Conservation (phyloP, 2,113 vertebrate genomes). For the Eptatretus burgeri region DNA sequence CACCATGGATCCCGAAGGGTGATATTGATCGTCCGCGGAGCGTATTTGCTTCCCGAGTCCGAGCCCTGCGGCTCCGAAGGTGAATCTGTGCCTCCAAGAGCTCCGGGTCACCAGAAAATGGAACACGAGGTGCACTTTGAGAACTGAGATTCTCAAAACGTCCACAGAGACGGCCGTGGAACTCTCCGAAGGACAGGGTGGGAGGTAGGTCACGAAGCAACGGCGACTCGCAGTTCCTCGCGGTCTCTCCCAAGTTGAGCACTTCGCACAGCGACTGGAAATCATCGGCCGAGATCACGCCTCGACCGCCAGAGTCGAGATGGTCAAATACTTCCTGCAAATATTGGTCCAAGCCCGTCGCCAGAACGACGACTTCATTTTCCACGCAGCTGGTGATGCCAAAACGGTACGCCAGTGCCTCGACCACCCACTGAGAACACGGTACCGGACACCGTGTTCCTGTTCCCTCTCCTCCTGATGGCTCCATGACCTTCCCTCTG, state of each 20-base stretch:
- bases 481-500: too few relatives aligned
- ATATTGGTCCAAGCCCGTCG: background rate
- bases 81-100: background rate
- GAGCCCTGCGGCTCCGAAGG: too few relatives aligned
- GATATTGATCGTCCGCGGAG: too few relatives aligned
- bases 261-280: constrained; percentile 2
- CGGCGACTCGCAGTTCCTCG: background rate
- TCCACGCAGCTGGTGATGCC: background rate
- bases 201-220: background rate
- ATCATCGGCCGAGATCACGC: background rate
- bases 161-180: background rate
- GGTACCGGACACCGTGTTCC: background rate
- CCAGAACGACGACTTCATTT: background rate
- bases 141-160: background rate
- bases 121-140: too few relatives aligned
- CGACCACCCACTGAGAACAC: background rate
- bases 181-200: background rate
- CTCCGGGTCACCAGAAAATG: too few relatives aligned
- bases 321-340: background rate
- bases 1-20: too few relatives aligned
- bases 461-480: background rate
- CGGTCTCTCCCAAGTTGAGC: background rate
- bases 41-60: too few relatives aligned
- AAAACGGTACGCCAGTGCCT: background rate
- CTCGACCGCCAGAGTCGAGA: background rate